Conservation (phyloP, 2,888 invertebrate species). For the Diaperis boleti region DNA sequence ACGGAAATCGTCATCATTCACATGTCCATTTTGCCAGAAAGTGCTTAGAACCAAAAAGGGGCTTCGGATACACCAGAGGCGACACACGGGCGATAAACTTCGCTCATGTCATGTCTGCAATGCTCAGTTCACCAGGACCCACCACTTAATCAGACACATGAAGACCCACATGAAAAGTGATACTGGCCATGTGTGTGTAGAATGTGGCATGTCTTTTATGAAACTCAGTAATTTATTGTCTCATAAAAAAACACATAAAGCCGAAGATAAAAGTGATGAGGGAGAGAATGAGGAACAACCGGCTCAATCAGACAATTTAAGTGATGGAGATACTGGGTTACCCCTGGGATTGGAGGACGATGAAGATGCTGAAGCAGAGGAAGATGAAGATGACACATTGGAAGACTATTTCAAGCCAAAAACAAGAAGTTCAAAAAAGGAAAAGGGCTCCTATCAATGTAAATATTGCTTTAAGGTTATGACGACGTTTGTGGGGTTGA, state of each 20-base stretch:
- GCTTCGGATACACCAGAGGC: slow-evolving; percentile 71
- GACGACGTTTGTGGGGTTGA: slow-evolving; percentile 58
- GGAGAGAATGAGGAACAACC: slow-evolving; percentile 31
- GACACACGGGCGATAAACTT: slow-evolving; percentile 71
- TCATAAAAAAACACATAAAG: slow-evolving; percentile 52
- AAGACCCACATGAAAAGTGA: slow-evolving; percentile 57
- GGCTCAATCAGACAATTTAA: slow-evolving; percentile 15
- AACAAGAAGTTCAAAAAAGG: slow-evolving; percentile 49
- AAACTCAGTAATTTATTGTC: slow-evolving; percentile 52
- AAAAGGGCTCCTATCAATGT: slow-evolving; percentile 55
- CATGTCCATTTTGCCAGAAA: slow-evolving; percentile 61
- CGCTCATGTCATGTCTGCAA: slow-evolving; percentile 61
- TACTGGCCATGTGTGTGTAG: slow-evolving; percentile 50
- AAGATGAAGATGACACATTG: slow-evolving; percentile 51
- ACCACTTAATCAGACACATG: slow-evolving; percentile 62
- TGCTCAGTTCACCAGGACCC: slow-evolving; percentile 60
- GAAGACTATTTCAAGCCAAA: slow-evolving; percentile 42
- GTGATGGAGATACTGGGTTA: slow-evolving; percentile 31
- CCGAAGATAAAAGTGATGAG: slow-evolving; percentile 33
- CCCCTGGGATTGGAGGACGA: slow-evolving; percentile 43
- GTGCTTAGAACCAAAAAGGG: slow-evolving; percentile 58
- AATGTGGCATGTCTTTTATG: slow-evolving; percentile 54
- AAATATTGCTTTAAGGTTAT: slow-evolving; percentile 59
- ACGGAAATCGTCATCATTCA: slow-evolving; percentile 45
- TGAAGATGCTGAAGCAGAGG: slow-evolving; percentile 45